Conservation (phyloP, 2,797 vertebrate species). For the Siniperca scherzeri region DNA sequence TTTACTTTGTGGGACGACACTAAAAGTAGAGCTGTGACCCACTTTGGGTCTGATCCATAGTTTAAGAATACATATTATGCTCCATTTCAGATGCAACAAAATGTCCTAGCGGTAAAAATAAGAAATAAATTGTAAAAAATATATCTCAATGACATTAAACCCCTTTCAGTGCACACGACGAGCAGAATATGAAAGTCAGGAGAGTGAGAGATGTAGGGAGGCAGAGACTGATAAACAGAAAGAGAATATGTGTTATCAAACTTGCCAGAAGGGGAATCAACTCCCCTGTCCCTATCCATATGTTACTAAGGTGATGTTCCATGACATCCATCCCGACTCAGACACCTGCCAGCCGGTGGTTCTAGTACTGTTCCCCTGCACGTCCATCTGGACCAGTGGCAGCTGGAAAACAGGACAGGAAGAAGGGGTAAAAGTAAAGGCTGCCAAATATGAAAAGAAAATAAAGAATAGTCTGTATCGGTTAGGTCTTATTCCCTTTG, state of each 20-base stretch:
- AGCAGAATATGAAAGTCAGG: constrained; percentile 33
- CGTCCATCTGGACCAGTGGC: constrained; percentile 77
- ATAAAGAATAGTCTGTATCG: constrained; percentile 7
- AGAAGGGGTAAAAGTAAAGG: constrained; percentile 46
- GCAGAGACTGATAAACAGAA: constrained; percentile 43
- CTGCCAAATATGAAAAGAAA: constrained; percentile 47
- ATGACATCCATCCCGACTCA: constrained; percentile 82
- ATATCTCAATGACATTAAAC: constrained; percentile 32
- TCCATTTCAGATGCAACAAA: constrained; percentile 46
- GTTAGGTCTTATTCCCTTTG: constrained; percentile 29
- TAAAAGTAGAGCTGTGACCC: constrained; percentile 74
- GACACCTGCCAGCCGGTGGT: constrained; percentile 80
- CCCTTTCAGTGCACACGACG: constrained; percentile 26
- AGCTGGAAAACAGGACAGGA: constrained; percentile 62
- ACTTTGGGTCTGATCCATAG: constrained; percentile 67
- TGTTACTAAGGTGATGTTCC: constrained; percentile 84
- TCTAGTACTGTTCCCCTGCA: constrained; percentile 64
- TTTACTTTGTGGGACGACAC: constrained; percentile 69
- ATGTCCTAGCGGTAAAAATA: constrained; percentile 25
- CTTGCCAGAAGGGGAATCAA: constrained; percentile 79
- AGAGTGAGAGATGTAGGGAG: constrained; percentile 26
- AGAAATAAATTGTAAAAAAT: constrained; percentile 2
- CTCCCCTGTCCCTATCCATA: constrained; percentile 79
- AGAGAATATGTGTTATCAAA: constrained; percentile 62
- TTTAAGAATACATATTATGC: constrained; percentile 60